Evolutionary conservation across 2,113 vertebrate species (phyloP).

Genomic region (Oriolus oriolus): DNA sequence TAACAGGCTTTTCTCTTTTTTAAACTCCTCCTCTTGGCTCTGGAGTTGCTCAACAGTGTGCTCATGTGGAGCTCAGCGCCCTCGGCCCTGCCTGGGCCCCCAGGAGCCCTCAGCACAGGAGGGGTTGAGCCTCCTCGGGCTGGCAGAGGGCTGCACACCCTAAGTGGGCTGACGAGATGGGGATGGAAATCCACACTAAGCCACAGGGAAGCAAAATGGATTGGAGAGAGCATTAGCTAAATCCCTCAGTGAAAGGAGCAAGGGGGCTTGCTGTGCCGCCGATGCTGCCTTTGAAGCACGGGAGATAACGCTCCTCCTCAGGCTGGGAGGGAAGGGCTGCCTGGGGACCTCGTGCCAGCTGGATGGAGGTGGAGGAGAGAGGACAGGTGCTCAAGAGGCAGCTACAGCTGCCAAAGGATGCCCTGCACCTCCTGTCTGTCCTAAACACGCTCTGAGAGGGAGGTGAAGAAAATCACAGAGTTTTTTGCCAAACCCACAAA

Average conservation of each 20-base stretch:
- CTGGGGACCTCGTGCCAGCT: not conserved
- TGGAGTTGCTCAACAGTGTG: not conserved
- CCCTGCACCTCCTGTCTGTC: not conserved
- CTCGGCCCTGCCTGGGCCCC: not conserved
- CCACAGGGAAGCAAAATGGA: constrained; percentile 36
- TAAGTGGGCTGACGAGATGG: not conserved
- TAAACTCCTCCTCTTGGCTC: not conserved
- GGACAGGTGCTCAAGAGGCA: not conserved
- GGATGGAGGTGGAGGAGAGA: not conserved
- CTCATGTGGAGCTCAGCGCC: not conserved
- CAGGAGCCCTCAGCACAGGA: not conserved
- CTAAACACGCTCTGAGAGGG: not conserved
- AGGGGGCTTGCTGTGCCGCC: not conserved
- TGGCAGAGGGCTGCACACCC: constrained; percentile 11
- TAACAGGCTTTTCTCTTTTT: not conserved
- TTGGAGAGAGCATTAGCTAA: constrained; percentile 51
- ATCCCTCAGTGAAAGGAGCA: constrained; percentile 6
- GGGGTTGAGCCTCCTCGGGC: not conserved
- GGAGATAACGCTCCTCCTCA: not conserved
- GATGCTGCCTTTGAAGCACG: not conserved
- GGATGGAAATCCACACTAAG: constrained; percentile 35
- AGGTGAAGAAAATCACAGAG: not conserved
- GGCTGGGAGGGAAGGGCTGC: not conserved
- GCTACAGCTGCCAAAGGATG: not conserved
- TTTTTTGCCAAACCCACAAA: not conserved